phyloP scores from a whole-genome alignment of 2,113 vertebrate species.

The Leucoraja erinaceus region DNA sequence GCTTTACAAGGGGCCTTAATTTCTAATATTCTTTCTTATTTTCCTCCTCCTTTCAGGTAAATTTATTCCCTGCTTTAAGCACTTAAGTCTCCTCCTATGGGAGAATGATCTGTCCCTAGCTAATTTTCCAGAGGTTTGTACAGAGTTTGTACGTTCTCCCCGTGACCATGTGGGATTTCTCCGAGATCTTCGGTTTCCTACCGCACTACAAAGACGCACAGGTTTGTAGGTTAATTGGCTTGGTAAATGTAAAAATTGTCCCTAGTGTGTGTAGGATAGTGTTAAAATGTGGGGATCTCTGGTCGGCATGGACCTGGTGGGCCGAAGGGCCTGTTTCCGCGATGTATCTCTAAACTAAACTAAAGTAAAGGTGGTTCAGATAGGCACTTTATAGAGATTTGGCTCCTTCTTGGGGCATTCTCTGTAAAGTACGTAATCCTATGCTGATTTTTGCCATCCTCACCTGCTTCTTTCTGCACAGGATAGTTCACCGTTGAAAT shows the following conservation, averaged over 20 bases:
- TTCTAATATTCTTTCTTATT: not conserved
- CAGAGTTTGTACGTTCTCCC: too few species aligned
- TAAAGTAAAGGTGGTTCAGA: not conserved
- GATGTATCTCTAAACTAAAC: too few species aligned
- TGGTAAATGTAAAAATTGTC: too few species aligned
- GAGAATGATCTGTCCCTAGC: not conserved
- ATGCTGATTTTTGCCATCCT: not conserved
- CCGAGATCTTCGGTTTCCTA: too few species aligned
- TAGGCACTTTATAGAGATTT: not conserved
- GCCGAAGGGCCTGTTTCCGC: too few species aligned
- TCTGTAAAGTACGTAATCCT: not conserved
- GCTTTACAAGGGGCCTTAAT: not conserved
- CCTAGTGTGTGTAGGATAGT: too few species aligned
- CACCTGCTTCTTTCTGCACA: not conserved
- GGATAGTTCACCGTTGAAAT: not conserved
- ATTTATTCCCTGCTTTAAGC: not conserved
- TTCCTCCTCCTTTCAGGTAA: not conserved
- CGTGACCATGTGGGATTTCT: too few species aligned
- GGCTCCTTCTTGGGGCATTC: not conserved
- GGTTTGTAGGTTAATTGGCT: too few species aligned
- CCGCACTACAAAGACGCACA: too few species aligned
- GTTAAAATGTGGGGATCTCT: too few species aligned
- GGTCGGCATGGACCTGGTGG: too few species aligned
- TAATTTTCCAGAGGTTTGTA: not conserved
- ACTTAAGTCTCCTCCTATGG: too few species aligned